Evolutionary conservation across 2,113 vertebrate species (phyloP).

Genomic region (Martes martes): DNA sequence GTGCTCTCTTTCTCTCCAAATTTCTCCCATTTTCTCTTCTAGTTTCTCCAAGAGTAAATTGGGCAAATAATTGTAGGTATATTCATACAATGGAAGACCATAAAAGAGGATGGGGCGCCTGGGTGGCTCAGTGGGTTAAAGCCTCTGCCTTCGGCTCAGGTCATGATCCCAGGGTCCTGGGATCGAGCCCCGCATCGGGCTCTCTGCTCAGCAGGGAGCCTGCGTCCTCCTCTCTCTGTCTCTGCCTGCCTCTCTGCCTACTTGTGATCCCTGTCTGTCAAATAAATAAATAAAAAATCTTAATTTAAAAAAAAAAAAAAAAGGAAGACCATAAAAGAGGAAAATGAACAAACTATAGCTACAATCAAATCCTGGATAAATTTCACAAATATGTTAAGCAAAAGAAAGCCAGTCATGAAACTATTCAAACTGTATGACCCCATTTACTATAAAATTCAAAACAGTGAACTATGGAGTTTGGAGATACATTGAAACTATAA

Average conservation of each 20-base stretch:
- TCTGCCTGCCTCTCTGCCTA: too few relatives aligned
- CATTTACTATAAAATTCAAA: slow-evolving; percentile 12
- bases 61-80: background rate
- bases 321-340: background rate
- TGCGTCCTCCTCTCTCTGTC: too few relatives aligned
- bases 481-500: background rate
- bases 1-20: background rate
- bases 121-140: too few relatives aligned
- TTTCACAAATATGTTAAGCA: background rate
- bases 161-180: too few relatives aligned
- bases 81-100: background rate
- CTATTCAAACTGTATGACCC: background rate
- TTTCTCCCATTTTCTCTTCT: too few relatives aligned
- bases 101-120: background rate
- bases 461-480: background rate
- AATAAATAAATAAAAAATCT: too few relatives aligned
- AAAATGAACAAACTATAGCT: background rate
- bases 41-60: background rate
- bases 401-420: background rate
- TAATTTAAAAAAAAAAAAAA: too few relatives aligned
- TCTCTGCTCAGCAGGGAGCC: too few relatives aligned
- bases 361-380: background rate
- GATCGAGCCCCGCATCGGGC: too few relatives aligned
- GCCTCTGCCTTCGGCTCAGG: too few relatives aligned
- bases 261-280: too few relatives aligned